Conservation (phyloP, 2,888 invertebrate genomes). For the Plagodis pulveraria region DNA sequence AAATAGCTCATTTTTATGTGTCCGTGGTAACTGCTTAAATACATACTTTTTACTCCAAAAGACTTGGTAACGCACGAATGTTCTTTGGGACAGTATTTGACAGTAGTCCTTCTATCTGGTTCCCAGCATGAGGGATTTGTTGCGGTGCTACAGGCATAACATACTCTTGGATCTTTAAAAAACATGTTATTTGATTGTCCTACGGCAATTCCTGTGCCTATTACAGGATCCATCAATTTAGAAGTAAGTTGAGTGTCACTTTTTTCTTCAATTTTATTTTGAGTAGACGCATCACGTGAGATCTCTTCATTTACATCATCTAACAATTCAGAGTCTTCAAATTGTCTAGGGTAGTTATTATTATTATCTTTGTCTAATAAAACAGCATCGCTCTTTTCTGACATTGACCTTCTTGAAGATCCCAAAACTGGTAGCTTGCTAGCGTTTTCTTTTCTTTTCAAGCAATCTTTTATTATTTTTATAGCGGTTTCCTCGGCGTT, state of each 20-base stretch:
- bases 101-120: constrained; percentile 61
- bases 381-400: background rate
- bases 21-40: background rate
- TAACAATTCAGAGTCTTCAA: too few relatives aligned
- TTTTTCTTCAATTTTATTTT: background rate
- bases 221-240: constrained; percentile 45
- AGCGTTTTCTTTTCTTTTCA: constrained; percentile 9
- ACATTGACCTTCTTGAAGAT: constrained; percentile 14
- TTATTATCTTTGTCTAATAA: constrained; percentile 1
- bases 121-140: constrained; percentile 60
- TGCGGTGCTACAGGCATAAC: constrained; percentile 68
- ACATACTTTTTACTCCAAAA: constrained; percentile 55
- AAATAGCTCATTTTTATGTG: too few relatives aligned
- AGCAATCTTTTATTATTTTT: constrained; percentile 17
- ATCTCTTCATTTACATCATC: constrained; percentile 1
- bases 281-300: background rate
- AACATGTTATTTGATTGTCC: constrained; percentile 43
- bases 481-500: constrained; percentile 5
- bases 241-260: constrained; percentile 13
- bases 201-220: constrained; percentile 44
- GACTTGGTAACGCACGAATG: constrained; percentile 65
- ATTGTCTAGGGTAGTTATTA: background rate
- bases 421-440: background rate
- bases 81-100: constrained; percentile 66
- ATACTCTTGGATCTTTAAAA: constrained; percentile 54